Conservation (phyloP, 2,888 invertebrate genomes). For the Anthrax anthrax region DNA sequence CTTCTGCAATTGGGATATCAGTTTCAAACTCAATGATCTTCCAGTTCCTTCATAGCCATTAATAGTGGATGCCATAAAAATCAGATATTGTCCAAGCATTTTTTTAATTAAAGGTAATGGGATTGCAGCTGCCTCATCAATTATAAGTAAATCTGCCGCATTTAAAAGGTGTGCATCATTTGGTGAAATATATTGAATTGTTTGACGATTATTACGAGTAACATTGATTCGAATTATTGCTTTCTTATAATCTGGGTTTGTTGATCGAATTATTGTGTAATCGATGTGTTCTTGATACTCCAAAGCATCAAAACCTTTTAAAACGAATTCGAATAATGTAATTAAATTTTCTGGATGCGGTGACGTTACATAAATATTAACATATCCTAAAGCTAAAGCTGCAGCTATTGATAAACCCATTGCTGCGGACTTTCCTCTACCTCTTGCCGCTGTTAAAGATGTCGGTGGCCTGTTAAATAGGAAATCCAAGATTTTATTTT, state of each 20-base stretch:
- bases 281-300: slow-evolving; percentile 93
- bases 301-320: slow-evolving; percentile 88
- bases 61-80: slow-evolving; percentile 92
- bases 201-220: slow-evolving; percentile 79
- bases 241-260: slow-evolving; percentile 92
- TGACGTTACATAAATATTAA: slow-evolving; percentile 91
- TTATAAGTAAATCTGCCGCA: slow-evolving; percentile 88
- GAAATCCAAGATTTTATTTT: no score
- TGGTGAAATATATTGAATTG: slow-evolving; percentile 94
- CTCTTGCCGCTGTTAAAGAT: slow-evolving; percentile 89
- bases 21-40: slow-evolving; percentile 83
- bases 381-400: slow-evolving; percentile 63
- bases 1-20: slow-evolving; percentile 72
- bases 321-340: slow-evolving; percentile 91
- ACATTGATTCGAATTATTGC: slow-evolving; percentile 89
- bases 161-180: slow-evolving; percentile 75
- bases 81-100: slow-evolving; percentile 79
- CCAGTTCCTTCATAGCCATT: slow-evolving; percentile 99
- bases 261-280: slow-evolving; percentile 86
- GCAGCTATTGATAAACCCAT: slow-evolving; percentile 84
- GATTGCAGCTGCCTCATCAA: slow-evolving; percentile 98
- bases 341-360: slow-evolving; percentile 97
- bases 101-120: slow-evolving; percentile 84
- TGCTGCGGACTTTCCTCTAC: slow-evolving; percentile 96
- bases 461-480: slow-evolving; percentile 58